Evolutionary conservation across 1,140 invertebrate species (phyloP), one percentile per base, ranked within the genome.

Genomic region (Brachionus rotundiformis): DNA sequence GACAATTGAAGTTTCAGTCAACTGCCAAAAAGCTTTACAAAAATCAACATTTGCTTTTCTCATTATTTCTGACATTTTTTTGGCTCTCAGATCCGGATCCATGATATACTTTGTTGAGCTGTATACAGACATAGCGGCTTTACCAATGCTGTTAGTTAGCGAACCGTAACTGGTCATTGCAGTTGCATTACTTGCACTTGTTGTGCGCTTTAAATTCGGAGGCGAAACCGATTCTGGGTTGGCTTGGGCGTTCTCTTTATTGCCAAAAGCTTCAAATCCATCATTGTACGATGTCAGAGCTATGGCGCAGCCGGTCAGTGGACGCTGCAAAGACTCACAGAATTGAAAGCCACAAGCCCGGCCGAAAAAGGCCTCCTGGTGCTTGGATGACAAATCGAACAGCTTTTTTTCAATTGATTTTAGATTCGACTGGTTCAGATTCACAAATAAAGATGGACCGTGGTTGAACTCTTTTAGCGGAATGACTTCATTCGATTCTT

Each of bases 21-120:
- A 63, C 25, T 79, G 76, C 79, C 79, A 81, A 68, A 81, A 81
- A 36, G 79, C 54, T 41, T 81, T 81, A 49, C 79, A 81, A 68
- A 81, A 81, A 41, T 63, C 54, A 41, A 79, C 76, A 63, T 79
- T 79, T 11, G 76, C 76, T 61, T 54, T 79, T 79, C 59, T 54
- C 76, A 79, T 79, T 5, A 79, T 41, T 36, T 79, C 47, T 59
- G 44, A 33, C n/a, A 79, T 16, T 41, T 81, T 81, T 54, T 81
- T 81, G 10, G 59, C 63, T 81, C 79, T 47, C 25, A 63, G 4
- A 8, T 81, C 79, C 8, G 79, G 79, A 65, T 63, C 54, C 44
- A 81, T 63, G 16, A 81, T 81, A 41, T 81, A 81, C 27, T 49
- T 63, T 6, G 79, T 41, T 8, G 36, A 31, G 11, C 54, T 81